These are phyloP conservation scores for Sparus aurata DNA, from an alignment of 2,797 vertebrate genomes.

Conservation along the genomic window DNA sequence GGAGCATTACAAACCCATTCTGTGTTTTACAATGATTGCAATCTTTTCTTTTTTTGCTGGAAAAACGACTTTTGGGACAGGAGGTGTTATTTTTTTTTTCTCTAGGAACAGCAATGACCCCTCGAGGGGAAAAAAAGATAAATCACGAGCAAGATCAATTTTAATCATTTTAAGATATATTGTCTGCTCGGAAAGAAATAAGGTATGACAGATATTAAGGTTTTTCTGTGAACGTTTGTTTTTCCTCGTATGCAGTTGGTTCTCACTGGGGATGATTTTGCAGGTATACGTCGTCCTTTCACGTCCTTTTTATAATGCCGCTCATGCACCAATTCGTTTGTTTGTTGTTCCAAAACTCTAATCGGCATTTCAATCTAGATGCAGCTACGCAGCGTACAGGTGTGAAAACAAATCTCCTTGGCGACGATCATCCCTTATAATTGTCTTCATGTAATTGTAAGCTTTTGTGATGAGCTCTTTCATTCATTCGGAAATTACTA, in stretches of 20 bases:
- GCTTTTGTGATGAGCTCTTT: slow-evolving; percentile 52
- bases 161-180: background rate
- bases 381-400: slow-evolving; percentile 45
- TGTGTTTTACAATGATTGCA: background rate
- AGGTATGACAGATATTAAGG: background rate
- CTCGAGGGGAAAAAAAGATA: background rate
- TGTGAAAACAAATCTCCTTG: slow-evolving; percentile 60
- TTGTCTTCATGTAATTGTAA: slow-evolving; percentile 51
- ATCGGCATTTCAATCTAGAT: slow-evolving; percentile 64
- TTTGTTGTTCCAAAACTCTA: slow-evolving; percentile 56
- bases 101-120: background rate
- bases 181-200: background rate
- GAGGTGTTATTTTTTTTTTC: background rate
- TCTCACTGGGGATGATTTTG: background rate
- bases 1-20: background rate
- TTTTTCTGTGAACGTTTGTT: slow-evolving; percentile 14
- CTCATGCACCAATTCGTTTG: slow-evolving; percentile 39
- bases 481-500: slow-evolving; percentile 58
- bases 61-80: background rate
- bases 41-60: background rate
- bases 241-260: background rate
- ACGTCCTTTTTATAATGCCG: slow-evolving; percentile 29
- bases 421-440: slow-evolving; percentile 33
- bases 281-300: background rate
- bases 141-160: slow-evolving; percentile 13